Evolutionary conservation across 1,140 invertebrate genomes (phyloP), one percentile per base, ranked within the genome.

Genomic region (Nomia melanderi): DNA sequence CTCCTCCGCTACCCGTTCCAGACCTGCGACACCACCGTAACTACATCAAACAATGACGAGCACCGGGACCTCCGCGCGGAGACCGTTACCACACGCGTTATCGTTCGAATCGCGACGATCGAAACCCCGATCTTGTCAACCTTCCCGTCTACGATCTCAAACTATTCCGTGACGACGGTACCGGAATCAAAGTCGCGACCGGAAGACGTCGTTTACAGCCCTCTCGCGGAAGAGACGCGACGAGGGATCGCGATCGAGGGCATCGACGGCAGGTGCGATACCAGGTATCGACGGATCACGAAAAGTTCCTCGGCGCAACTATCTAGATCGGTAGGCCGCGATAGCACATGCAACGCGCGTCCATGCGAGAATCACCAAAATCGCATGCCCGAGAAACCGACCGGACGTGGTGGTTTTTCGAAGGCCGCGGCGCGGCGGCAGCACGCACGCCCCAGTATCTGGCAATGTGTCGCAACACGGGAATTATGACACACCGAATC

Each of bases 1-100:
- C 95, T 98, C 97, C 94, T 98, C 97, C 93, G 97, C 97, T 93
- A 98, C 96, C 93, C 96, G 95, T 96, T 98, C 97, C 95, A 98
- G 94, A 94, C 97, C 97, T 98, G 91, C 63, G 94, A 94, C 83
- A 92, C 74, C 75, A 90, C 79, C 83, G 78, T 60, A 87, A 89
- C 87, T 89, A 87, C 83, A 87, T 91, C 86, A 91, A 90, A 91
- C 86, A 85, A 88, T 90, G 84, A 89, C 78, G 78, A 83, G 74
- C 79, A 70, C 75, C 64, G 57, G 56, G 27, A 64, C 47, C 71
- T 64, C 60, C 82, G 63, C n/a, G n/a, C n/a, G n/a, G n/a, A n/a
- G n/a, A n/a, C n/a, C n/a, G n/a, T n/a, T n/a, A n/a, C n/a, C n/a
- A n/a, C n/a, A n/a, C n/a, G n/a, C n/a, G n/a, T n/a, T n/a, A n/a